phyloP scores from a whole-genome alignment of 1,140 invertebrate species.

The Mya arenaria region DNA sequence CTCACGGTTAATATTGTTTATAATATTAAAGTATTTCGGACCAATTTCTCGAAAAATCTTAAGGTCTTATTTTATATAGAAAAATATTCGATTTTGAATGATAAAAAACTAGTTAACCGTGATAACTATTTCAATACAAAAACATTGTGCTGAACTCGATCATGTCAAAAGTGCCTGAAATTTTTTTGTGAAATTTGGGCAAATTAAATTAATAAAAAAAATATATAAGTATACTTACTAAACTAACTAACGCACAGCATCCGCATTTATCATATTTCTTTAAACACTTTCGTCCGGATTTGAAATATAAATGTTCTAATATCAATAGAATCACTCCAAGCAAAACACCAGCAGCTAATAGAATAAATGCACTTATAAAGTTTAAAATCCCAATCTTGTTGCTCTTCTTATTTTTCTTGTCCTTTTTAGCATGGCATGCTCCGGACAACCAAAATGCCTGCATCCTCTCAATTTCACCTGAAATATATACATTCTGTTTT shows the following conservation, averaged over 20 bases:
- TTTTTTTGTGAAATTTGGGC: too few relatives aligned
- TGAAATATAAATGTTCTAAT: constrained; percentile 96
- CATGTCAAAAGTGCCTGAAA: too few relatives aligned
- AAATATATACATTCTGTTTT: too few relatives aligned
- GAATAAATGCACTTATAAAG: constrained; percentile 95
- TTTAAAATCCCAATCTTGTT: constrained; percentile 97
- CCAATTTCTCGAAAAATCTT: too few relatives aligned
- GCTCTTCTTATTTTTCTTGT: constrained; percentile 76
- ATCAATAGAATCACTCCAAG: constrained; percentile 92
- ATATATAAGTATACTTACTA: constrained; percentile 85
- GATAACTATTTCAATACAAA: too few relatives aligned
- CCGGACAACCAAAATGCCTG: constrained; percentile 99
- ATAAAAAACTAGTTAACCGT: too few relatives aligned
- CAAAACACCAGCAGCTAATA: constrained; percentile 96
- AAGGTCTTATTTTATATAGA: too few relatives aligned
- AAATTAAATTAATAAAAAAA: too few relatives aligned
- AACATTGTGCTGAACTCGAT: too few relatives aligned
- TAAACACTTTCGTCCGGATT: constrained; percentile 92
- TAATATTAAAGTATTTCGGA: too few relatives aligned
- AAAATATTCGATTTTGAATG: too few relatives aligned
- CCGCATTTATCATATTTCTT: constrained; percentile 93
- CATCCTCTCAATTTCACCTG: constrained; percentile 95
- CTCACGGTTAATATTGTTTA: too few relatives aligned
- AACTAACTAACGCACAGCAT: constrained; percentile 95
- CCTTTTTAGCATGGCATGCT: constrained; percentile 90